These are phyloP conservation scores for Neofelis nebulosa DNA, from an alignment of 2,113 vertebrate genomes.

Conservation along the genomic window DNA sequence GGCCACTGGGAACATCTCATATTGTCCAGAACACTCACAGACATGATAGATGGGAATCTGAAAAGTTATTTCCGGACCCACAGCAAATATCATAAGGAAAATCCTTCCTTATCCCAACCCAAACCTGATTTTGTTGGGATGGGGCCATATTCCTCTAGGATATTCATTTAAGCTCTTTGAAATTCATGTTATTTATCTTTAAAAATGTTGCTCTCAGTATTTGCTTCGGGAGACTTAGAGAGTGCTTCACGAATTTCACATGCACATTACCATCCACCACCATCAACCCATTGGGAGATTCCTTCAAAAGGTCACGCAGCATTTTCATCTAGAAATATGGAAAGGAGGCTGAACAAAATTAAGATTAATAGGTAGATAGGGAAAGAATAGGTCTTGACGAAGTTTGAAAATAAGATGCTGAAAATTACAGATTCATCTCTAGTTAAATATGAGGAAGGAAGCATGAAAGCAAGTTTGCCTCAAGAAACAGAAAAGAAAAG, in stretches of 20 bases:
- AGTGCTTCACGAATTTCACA: neutral
- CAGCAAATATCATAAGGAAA: neutral
- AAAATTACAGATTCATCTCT: neutral
- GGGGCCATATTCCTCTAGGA: neutral
- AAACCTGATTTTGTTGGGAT: neutral
- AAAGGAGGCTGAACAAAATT: neutral
- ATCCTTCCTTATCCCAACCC: neutral
- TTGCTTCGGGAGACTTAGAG: neutral
- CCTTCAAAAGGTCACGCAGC: neutral
- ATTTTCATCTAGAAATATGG: neutral
- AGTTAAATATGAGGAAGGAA: neutral
- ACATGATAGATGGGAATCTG: neutral
- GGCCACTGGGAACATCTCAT: neutral
- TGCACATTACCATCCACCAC: neutral
- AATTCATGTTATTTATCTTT: neutral
- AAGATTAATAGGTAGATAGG: neutral
- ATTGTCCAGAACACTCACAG: neutral
- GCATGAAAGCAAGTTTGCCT: neutral
- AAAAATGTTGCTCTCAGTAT: neutral
- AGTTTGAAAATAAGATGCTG: neutral
- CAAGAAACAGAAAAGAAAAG: neutral
- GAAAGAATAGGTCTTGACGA: neutral
- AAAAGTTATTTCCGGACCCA: neutral
- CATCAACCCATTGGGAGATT: neutral
- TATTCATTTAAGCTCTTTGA: neutral